A percentile compares a stretch with the other conserved stretches of the same genome.
Conservation (phyloP, 2,797 vertebrate genomes). For the Hemitrygon akajei region DNA sequence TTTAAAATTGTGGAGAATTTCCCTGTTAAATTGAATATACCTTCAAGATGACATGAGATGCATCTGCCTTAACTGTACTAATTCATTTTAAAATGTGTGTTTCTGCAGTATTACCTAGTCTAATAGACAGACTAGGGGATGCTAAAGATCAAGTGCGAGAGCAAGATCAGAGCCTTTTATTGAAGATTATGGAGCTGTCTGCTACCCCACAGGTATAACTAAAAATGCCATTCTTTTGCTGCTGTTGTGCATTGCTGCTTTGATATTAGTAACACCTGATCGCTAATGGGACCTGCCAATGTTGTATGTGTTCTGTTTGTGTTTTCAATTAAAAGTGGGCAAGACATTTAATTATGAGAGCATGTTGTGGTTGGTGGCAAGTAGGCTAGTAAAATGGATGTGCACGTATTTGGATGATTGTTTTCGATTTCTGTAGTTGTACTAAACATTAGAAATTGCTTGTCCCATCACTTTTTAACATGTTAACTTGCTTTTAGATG, state of each 20-base stretch:
- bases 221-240: no score
- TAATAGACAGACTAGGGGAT: constrained; percentile 90
- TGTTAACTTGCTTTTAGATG: background rate
- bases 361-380: background rate
- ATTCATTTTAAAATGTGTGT: background rate
- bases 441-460: no score
- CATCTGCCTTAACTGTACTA: background rate
- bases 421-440: background rate
- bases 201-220: constrained; percentile 80
- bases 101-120: constrained; percentile 79
- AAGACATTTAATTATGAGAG: no score
- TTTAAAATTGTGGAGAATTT: background rate
- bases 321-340: no score
- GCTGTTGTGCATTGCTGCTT: background rate
- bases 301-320: background rate
- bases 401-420: background rate
- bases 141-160: constrained; percentile 92
- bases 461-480: background rate
- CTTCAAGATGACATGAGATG: background rate
- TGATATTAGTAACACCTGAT: no score
- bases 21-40: background rate
- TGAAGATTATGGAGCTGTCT: constrained; percentile 94
- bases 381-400: background rate
- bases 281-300: background rate
- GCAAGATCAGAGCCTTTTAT: constrained; percentile 84